A percentile compares a stretch with the other conserved stretches of the same genome.
Conservation (phyloP, 2,113 vertebrate species). For the Puffinus mauretanicus region DNA sequence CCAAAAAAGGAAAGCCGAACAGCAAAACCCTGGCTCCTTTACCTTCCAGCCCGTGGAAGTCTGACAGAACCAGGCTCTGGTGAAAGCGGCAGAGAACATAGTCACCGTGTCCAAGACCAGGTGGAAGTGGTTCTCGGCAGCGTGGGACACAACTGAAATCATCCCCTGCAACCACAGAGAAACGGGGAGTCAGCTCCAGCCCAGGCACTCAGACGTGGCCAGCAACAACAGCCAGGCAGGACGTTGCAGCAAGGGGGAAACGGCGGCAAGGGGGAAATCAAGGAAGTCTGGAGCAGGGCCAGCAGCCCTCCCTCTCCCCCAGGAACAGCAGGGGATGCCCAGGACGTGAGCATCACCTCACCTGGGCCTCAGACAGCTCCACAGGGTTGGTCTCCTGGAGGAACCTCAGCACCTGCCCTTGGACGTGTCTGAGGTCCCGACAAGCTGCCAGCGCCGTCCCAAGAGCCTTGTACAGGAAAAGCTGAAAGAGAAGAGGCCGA, state of each 20-base stretch:
- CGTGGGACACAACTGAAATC: background rate
- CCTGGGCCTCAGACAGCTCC: background rate
- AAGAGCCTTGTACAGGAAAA: background rate
- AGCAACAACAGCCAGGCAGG: background rate
- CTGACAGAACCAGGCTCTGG: too few species aligned
- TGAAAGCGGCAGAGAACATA: too few species aligned
- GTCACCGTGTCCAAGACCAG: too few species aligned
- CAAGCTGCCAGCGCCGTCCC: background rate
- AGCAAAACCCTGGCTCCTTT: too few species aligned
- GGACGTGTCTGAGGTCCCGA: background rate
- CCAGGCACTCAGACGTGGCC: background rate
- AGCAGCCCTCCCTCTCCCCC: background rate
- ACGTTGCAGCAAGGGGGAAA: too few species aligned
- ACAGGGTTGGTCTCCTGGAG: background rate
- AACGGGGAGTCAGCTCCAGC: background rate
- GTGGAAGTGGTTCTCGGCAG: too few species aligned
- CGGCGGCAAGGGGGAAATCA: background rate
- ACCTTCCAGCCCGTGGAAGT: too few species aligned
- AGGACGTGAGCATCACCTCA: background rate
- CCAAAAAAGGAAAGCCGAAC: too few species aligned
- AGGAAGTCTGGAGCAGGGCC: background rate
- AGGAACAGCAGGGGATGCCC: background rate
- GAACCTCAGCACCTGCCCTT: background rate
- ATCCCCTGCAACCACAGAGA: background rate
- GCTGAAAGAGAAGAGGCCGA: background rate